phyloP scores from a whole-genome alignment of 2,888 invertebrate species.

The Margaritifera margaritifera region DNA sequence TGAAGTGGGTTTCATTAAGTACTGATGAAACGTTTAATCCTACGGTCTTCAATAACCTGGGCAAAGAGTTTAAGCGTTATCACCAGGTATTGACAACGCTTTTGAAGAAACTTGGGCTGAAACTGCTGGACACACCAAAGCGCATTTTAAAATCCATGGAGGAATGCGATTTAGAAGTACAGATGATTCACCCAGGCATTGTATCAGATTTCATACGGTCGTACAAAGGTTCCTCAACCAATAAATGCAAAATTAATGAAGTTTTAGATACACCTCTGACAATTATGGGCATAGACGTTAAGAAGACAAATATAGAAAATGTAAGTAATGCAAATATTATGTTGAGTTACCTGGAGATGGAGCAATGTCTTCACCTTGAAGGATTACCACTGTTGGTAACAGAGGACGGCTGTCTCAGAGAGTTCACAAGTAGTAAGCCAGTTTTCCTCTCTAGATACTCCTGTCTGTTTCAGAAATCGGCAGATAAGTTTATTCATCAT shows the following conservation, averaged over 20 bases:
- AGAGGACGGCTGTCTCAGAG: constrained; percentile 6
- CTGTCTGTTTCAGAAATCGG: constrained; percentile 8
- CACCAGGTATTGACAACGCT: too few species aligned
- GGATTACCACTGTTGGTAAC: constrained; percentile 20
- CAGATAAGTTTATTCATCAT: constrained; percentile 6
- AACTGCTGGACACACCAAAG: constrained; percentile 12
- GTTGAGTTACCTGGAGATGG: constrained; percentile 11
- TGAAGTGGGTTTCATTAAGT: too few species aligned
- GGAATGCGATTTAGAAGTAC: neutral
- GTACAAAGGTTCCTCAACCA: neutral
- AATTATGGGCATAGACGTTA: too few species aligned
- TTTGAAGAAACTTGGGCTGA: constrained; percentile 10
- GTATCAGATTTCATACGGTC: constrained; percentile 13
- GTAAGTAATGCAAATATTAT: neutral
- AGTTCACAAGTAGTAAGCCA: constrained; percentile 1
- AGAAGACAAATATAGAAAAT: neutral
- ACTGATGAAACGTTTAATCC: too few species aligned
- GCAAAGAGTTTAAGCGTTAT: too few species aligned
- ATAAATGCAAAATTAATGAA: too few species aligned
- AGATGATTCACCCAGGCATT: constrained; percentile 2
- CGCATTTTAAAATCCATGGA: constrained; percentile 6
- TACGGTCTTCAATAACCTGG: too few species aligned
- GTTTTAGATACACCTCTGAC: too few species aligned
- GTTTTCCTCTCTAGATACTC: constrained; percentile 8
- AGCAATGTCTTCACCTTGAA: constrained; percentile 1